phyloP scores from a whole-genome alignment of 1,140 invertebrate genomes.

The Cherax quadricarinatus region DNA sequence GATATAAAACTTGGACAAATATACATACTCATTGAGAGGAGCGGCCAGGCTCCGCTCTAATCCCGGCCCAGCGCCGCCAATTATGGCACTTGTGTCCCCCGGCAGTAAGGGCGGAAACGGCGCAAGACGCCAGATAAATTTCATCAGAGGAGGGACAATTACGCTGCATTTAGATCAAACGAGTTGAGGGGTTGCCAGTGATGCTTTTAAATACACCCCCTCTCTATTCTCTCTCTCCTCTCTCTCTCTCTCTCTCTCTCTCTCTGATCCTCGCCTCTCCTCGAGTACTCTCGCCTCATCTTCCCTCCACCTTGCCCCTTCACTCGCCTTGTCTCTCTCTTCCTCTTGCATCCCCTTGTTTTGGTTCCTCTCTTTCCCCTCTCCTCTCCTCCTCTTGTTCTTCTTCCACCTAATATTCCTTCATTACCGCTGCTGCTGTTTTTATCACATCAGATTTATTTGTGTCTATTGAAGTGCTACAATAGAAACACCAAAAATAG shows the following conservation, averaged over 20 bases:
- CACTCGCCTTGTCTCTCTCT: not conserved
- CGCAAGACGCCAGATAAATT: slow-evolving; percentile 57
- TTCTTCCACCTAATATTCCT: too few relatives aligned
- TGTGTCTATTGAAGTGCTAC: too few relatives aligned
- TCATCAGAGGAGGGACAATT: slow-evolving; percentile 62
- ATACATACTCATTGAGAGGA: slow-evolving; percentile 69
- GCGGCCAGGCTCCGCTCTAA: slow-evolving; percentile 53
- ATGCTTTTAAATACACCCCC: slow-evolving; percentile 16
- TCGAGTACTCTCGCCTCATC: not conserved
- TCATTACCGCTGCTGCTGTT: too few relatives aligned
- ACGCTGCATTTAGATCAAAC: slow-evolving; percentile 65
- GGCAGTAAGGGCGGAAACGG: slow-evolving; percentile 43
- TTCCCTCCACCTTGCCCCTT: not conserved
- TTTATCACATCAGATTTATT: too few relatives aligned
- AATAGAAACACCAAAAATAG: too few relatives aligned
- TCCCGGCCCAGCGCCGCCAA: slow-evolving; percentile 27
- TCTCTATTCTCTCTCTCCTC: too few relatives aligned
- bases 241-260: not conserved
- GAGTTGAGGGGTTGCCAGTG: slow-evolving; percentile 42
- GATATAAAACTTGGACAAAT: slow-evolving; percentile 70
- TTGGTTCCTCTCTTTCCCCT: not conserved
- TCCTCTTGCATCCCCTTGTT: too few relatives aligned
- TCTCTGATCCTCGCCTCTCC: not conserved
- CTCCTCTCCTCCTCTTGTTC: too few relatives aligned
- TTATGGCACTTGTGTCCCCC: slow-evolving; percentile 21